Conservation (phyloP, 2,888 invertebrate genomes). For the Nomada fabriciana region DNA sequence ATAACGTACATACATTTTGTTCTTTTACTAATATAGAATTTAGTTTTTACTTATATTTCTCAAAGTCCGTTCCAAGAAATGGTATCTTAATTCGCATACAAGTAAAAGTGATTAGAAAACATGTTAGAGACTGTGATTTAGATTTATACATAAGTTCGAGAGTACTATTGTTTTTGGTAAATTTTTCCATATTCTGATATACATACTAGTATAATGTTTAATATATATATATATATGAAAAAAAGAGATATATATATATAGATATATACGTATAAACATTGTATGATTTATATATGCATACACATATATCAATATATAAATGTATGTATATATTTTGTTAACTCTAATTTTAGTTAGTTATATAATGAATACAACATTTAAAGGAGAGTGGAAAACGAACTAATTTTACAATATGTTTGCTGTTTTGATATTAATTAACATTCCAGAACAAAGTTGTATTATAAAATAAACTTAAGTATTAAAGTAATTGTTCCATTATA, state of each 20-base stretch:
- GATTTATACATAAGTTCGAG: conserved; percentile 73
- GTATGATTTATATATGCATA: conserved; percentile 11
- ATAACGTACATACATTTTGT: conserved; percentile 13
- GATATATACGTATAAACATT: conserved; percentile 17
- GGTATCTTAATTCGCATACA: conserved; percentile 18
- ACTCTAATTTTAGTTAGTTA: conserved; percentile 46
- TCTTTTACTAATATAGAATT: conserved; percentile 17
- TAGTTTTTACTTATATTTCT: conserved; percentile 16
- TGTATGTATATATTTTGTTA: conserved; percentile 51
- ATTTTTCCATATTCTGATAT: conserved; percentile 46
- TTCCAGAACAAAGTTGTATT: conserved; percentile 30
- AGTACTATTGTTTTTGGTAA: conserved; percentile 64
- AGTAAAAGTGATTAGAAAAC: conserved; percentile 37
- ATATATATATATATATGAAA: conserved; percentile 39
- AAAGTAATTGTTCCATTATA: conserved; percentile 39
- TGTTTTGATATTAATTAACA: conserved; percentile 39
- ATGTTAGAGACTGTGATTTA: conserved; percentile 71
- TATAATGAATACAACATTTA: conserved; percentile 20
- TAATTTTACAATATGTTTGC: conserved; percentile 43
- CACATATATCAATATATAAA: conserved; percentile 16
- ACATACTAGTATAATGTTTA: conserved; percentile 43
- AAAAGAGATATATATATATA: background rate
- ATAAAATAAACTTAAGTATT: conserved; percentile 40
- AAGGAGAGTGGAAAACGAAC: conserved; percentile 20
- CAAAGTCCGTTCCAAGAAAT: conserved; percentile 19